Percentiles rank a stretch among this genome's conserved stretches.
These are phyloP conservation scores for Noctua janthina DNA, from an alignment of 2,888 invertebrate species.

Conservation along the genomic window DNA sequence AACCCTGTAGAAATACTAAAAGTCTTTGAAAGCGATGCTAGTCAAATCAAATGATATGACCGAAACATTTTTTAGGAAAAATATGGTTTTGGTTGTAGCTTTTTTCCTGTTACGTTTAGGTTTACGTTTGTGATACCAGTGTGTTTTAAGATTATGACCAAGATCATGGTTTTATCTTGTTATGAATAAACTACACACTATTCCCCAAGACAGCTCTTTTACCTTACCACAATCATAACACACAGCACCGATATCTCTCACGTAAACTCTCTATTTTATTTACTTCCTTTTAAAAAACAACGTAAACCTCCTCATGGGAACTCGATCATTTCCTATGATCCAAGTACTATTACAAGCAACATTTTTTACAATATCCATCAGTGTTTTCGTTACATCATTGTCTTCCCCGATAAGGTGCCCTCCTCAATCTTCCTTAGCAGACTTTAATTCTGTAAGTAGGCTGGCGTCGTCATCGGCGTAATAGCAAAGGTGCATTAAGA, in stretches of 20 bases:
- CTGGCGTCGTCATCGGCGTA: constrained; percentile 84
- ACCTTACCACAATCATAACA: neutral
- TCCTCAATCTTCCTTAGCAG: constrained; percentile 87
- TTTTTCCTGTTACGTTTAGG: no score
- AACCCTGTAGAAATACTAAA: neutral
- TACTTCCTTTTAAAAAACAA: neutral
- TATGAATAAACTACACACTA: neutral
- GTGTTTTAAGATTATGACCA: neutral
- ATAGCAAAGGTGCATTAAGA: constrained; percentile 81
- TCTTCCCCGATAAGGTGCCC: constrained; percentile 85
- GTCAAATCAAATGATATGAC: neutral
- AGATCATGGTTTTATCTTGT: neutral
- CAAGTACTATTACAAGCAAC: constrained; percentile 63
- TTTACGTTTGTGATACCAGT: neutral
- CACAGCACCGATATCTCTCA: no score
- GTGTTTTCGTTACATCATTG: constrained; percentile 88
- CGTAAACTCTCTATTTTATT: neutral
- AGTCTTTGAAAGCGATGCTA: neutral
- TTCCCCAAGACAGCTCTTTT: neutral
- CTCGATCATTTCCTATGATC: constrained; percentile 39
- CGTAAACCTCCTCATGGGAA: neutral
- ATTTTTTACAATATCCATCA: constrained; percentile 83
- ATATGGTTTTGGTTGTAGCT: no score
- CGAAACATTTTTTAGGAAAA: no score
- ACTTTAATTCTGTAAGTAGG: constrained; percentile 89